Base-by-base conservation (phyloP, 2,888 invertebrate species). In the Gymnoscelis rufifasciata region DNA sequence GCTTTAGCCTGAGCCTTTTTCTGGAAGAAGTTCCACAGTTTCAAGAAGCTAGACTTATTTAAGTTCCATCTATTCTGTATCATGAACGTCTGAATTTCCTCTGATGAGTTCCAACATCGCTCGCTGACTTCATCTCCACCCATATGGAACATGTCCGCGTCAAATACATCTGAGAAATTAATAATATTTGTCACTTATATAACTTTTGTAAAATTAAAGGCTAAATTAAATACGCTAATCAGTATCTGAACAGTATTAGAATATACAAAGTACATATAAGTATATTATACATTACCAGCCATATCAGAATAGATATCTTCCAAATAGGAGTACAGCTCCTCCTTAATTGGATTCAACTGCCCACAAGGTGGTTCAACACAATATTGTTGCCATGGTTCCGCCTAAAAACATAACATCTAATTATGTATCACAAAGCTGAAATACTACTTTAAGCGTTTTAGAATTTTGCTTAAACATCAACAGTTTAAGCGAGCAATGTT, bases 351-450 rank as follows among this genome's bases (percentile, higher is more conserved):
- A 80, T 95, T 94, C 5, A 95, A 80, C 68, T 95, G 95, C 0
- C 95, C 95, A 61, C 96, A 96, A 0, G 96, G 96, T 1, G 96
- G 95, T 64, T 95, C 95, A 8, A 94, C 94, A 64, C 94, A 93
- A 67, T 87, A 93, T 1, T 72, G 57, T 1, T 72, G 65, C 95
- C 95, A 95, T 0, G 94, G 94, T 55, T 94, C 92, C n/a, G 91
- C 91, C 80, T 90, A 27, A 30, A 47, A 40, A 19, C 19, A 19
- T 19, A 19, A 19, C 19, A 19, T 13, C 13, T 30, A 4, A 30
- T 30, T n/a, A 12, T 19, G 19, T 3, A n/a, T 27, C 1, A 3
- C 8, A n/a, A n/a, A n/a, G n/a, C n/a, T n/a, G n/a, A n/a, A n/a
- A n/a, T n/a, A n/a, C n/a, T n/a, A n/a, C n/a, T n/a, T n/a, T n/a